Conservation (phyloP, 2,113 vertebrate genomes). For the Melanocharis versteri region DNA sequence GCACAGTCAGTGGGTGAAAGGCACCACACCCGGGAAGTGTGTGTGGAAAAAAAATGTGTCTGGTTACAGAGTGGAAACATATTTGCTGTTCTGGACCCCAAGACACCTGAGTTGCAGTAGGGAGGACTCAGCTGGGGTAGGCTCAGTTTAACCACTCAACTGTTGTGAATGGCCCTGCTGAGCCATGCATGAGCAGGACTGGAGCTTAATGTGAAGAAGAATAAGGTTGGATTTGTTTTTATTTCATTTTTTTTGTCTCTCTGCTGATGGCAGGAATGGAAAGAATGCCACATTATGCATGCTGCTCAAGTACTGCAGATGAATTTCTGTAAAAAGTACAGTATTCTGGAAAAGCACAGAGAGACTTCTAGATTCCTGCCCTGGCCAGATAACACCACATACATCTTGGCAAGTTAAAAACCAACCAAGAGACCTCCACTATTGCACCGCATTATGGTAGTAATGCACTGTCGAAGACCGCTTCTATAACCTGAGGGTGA, state of each 20-base stretch:
- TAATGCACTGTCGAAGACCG: neutral
- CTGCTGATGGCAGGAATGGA: neutral
- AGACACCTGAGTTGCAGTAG: neutral
- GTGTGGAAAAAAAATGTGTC: neutral
- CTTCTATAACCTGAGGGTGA: neutral
- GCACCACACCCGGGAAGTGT: fast-evolving
- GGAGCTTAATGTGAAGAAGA: neutral
- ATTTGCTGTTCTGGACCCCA: neutral
- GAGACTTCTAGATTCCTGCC: neutral
- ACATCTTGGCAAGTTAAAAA: neutral
- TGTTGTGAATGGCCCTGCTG: neutral
- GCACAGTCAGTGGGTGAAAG: neutral
- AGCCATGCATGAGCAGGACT: neutral
- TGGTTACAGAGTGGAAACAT: neutral
- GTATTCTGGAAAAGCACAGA: neutral
- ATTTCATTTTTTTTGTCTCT: neutral
- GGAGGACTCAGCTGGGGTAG: neutral
- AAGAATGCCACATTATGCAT: neutral
- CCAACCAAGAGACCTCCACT: neutral
- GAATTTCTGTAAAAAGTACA: neutral
- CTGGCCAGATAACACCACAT: neutral
- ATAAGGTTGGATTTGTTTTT: neutral
- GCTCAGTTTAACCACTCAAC: neutral
- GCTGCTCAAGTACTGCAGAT: neutral
- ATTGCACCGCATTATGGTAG: neutral